Evolutionary conservation across 1,140 invertebrate genomes (phyloP), one percentile per base, ranked within the genome.

Genomic region (Chironomus tepperi): DNA sequence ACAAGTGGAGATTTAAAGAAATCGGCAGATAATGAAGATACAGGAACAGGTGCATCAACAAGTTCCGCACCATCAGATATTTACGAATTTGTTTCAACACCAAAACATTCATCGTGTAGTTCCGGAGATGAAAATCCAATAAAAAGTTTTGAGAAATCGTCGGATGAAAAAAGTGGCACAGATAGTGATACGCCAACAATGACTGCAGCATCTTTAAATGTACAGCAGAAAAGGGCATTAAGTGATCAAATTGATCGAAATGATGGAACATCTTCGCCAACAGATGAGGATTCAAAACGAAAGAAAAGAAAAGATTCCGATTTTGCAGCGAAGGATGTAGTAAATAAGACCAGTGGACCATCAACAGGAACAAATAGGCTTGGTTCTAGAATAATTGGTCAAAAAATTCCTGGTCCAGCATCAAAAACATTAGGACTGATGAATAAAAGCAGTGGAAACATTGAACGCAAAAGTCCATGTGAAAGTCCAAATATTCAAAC

Each of bases 281-380:
- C 89, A 75, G 88, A 90, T 78, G 88, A 92, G 74, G 89, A 90
- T 75, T 86, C 84, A 34, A 87, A 88, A 73, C 86, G 88, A 65
- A 92, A 92, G 77, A 93, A 92, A 78, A 85, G 89, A 34, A 91
- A 91, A 79, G 91, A 93, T 43, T 85, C 84, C 72, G 87, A 87
- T 43, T 83, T 84, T 21, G 84, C 81, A 76, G 82, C 83, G 74
- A 84, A 84, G 21, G 82, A 83, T 79, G 83, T 82, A 43, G 12
- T 73, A 18, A 82, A 80, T 16, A 57, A 75, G n/a, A 16, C 19
- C 42, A 67, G 43, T 16, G 43, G 12, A 43, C 8, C 74, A 72
- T 64, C 42, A 74, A 65, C 73, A 19, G 65, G 65, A 70, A 19
- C 18, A 19, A 70, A 70, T 1, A 78, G 80, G 65, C 5, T 42